phyloP scores from a whole-genome alignment of 1,140 invertebrate genomes.

The Scaptomyza hsui region DNA sequence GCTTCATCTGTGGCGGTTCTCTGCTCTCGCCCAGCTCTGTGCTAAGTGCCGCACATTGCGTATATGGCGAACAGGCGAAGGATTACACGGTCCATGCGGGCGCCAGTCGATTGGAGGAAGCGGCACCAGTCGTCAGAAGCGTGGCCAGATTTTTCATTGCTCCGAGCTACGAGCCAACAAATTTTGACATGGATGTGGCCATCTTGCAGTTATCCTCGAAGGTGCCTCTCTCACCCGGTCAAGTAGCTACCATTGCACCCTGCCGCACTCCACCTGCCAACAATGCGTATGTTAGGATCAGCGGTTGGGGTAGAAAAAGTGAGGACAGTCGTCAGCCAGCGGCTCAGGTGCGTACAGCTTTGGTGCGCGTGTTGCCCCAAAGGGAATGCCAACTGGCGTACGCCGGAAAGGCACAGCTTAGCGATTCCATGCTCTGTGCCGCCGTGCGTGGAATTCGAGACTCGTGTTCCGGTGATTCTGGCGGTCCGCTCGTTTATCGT shows the following conservation, averaged over 20 bases:
- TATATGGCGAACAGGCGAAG: slow-evolving; percentile 41
- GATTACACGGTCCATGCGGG: slow-evolving; percentile 66
- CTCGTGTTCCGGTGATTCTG: slow-evolving; percentile 88
- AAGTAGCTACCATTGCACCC: slow-evolving; percentile 51
- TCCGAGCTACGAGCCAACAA: slow-evolving; percentile 43
- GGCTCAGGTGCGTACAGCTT: slow-evolving; percentile 61
- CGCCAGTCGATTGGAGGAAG: slow-evolving; percentile 53
- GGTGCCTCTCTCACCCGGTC: slow-evolving; percentile 22
- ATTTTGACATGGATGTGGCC: slow-evolving; percentile 78
- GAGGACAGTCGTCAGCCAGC: slow-evolving; percentile 55
- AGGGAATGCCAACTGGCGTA: slow-evolving; percentile 65
- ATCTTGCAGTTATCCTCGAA: slow-evolving; percentile 44
- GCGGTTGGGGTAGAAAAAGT: slow-evolving; percentile 69
- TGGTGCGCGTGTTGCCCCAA: slow-evolving; percentile 52
- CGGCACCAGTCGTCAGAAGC: slow-evolving; percentile 40
- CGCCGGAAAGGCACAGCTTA: slow-evolving; percentile 53
- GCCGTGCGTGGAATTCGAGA: slow-evolving; percentile 65
- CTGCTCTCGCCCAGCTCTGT: slow-evolving; percentile 57
- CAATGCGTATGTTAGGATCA: slow-evolving; percentile 64
- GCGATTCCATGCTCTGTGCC: slow-evolving; percentile 75
- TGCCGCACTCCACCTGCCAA: slow-evolving; percentile 47
- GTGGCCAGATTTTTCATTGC: slow-evolving; percentile 48
- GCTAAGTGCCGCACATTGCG: slow-evolving; percentile 73
- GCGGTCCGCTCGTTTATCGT: slow-evolving; percentile 86
- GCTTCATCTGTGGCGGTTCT: slow-evolving; percentile 71